These are phyloP conservation scores for Palythoa grandiflora DNA, from an alignment of 92 coral and sea anemone species.

Conservation along the genomic window DNA sequence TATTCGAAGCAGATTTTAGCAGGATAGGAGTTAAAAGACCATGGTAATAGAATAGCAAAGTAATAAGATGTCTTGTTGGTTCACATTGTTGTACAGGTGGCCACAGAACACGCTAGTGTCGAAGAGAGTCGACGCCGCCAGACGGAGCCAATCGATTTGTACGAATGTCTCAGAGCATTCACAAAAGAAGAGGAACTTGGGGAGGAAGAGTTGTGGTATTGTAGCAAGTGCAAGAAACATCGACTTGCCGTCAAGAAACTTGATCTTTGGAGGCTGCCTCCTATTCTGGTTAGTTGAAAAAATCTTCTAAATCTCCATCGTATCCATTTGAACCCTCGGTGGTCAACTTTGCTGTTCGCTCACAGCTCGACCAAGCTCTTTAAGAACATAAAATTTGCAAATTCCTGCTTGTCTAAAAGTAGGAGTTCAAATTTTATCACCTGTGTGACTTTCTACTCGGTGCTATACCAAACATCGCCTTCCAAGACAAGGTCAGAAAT, in stretches of 20 bases:
- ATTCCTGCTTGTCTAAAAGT: too few relatives aligned
- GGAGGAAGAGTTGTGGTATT: conserved; percentile 98
- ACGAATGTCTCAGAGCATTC: conserved; percentile 94
- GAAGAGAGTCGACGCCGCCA: conserved; percentile 94
- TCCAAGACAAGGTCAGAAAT: too few relatives aligned
- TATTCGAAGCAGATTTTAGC: too few relatives aligned
- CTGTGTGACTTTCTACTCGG: too few relatives aligned
- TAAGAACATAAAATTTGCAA: too few relatives aligned
- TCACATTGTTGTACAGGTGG: conserved; percentile 40
- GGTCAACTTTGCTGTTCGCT: too few relatives aligned
- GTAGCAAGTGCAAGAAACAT: conserved; percentile 96
- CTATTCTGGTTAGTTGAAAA: conserved; percentile 80
- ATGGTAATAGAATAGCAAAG: neutral
- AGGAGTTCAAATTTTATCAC: too few relatives aligned
- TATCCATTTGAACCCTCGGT: too few relatives aligned
- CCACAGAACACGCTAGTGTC: conserved; percentile 89
- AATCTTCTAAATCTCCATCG: neutral
- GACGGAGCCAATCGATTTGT: conserved; percentile 97
- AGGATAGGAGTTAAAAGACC: neutral
- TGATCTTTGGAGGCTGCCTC: conserved; percentile 97
- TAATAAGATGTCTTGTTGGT: too few relatives aligned
- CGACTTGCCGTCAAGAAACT: conserved; percentile 93
- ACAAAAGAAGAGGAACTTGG: conserved; percentile 98
- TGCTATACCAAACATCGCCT: too few relatives aligned
- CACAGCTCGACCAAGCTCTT: neutral